A percentile compares a stretch with the other conserved stretches of the same genome.
phyloP scores from a whole-genome alignment of 2,888 invertebrate genomes.

The Dryomyza anilis region DNA sequence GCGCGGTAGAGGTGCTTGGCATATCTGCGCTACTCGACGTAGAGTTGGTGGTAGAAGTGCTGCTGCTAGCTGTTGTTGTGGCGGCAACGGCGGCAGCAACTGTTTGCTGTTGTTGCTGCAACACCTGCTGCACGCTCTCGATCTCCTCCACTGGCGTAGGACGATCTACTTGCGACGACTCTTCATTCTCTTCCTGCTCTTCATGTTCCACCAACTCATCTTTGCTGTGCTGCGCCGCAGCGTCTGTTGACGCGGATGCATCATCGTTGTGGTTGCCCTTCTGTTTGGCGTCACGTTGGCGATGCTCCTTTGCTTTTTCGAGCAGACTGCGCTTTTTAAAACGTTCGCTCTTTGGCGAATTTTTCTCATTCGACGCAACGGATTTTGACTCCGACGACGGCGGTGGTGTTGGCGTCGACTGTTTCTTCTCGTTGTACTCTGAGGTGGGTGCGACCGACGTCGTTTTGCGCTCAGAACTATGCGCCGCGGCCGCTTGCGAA shows the following conservation, averaged over 20 bases:
- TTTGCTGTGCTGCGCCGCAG: neutral
- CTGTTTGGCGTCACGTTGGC: constrained; percentile 11
- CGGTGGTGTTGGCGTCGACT: neutral
- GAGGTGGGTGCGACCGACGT: no score
- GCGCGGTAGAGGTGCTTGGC: neutral
- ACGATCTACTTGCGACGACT: neutral
- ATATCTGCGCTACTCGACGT: constrained; percentile 5
- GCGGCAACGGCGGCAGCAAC: constrained; percentile 15
- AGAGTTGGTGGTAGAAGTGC: constrained; percentile 20
- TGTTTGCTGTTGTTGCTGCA: constrained; percentile 21
- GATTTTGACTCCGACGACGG: neutral
- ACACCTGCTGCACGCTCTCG: constrained; percentile 40
- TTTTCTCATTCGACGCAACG: constrained; percentile 10
- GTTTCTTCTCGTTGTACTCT: constrained; percentile 21
- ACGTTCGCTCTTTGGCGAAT: constrained; percentile 23
- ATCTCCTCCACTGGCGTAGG: constrained; percentile 54
- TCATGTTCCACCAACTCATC: constrained; percentile 3
- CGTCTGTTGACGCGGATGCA: neutral
- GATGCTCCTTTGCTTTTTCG: constrained; percentile 20
- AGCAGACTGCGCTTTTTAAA: constrained; percentile 29
- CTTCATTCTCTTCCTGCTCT: neutral
- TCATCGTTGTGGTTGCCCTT: constrained; percentile 11
- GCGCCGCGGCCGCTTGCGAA: constrained; percentile 24
- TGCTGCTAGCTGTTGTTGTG: constrained; percentile 10
- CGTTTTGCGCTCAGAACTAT: constrained; percentile 5